A percentile compares a stretch with the other conserved stretches of the same genome.
Evolutionary conservation across 2,888 invertebrate species (phyloP).

Genomic region (Erebia aethiops): DNA sequence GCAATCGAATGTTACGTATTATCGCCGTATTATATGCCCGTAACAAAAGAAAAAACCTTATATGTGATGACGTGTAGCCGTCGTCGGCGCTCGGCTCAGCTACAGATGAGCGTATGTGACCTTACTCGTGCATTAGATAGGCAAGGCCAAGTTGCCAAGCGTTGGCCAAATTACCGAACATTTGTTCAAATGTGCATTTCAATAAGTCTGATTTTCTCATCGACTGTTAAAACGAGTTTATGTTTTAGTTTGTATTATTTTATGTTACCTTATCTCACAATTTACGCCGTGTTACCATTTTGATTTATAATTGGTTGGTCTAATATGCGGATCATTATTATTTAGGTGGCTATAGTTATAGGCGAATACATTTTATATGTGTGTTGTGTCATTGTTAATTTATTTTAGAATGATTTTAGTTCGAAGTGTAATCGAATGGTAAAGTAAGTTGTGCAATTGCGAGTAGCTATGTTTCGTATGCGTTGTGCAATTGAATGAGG

Average conservation of each 20-base stretch:
- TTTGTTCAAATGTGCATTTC: conserved; percentile 65
- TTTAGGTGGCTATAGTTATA: conserved; percentile 43
- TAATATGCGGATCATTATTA: conserved; percentile 38
- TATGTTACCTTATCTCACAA: conserved; percentile 61
- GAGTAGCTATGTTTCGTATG: conserved; percentile 45
- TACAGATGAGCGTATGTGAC: conserved; percentile 46
- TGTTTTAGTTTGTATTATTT: conserved; percentile 60
- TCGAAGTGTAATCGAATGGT: conserved; percentile 39
- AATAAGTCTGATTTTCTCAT: conserved; percentile 67
- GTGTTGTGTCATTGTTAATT: conserved; percentile 46
- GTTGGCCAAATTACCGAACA: conserved; percentile 58
- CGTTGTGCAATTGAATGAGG: conserved; percentile 62
- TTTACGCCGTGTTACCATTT: conserved; percentile 75
- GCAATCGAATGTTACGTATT: conserved; percentile 52
- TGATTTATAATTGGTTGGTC: conserved; percentile 54
- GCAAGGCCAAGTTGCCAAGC: conserved; percentile 61
- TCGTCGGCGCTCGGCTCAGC: conserved; percentile 38
- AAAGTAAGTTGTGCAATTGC: conserved; percentile 52
- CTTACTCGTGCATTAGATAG: conserved; percentile 45
- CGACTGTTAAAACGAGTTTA: conserved; percentile 55
- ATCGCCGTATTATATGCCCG: conserved; percentile 47
- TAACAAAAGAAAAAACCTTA: conserved; percentile 49
- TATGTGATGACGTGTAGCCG: conserved; percentile 44
- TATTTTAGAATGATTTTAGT: conserved; percentile 46
- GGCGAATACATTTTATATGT: conserved; percentile 47